phyloP scores from a whole-genome alignment of 2,797 vertebrate species.

The Heterohyrax brucei region DNA sequence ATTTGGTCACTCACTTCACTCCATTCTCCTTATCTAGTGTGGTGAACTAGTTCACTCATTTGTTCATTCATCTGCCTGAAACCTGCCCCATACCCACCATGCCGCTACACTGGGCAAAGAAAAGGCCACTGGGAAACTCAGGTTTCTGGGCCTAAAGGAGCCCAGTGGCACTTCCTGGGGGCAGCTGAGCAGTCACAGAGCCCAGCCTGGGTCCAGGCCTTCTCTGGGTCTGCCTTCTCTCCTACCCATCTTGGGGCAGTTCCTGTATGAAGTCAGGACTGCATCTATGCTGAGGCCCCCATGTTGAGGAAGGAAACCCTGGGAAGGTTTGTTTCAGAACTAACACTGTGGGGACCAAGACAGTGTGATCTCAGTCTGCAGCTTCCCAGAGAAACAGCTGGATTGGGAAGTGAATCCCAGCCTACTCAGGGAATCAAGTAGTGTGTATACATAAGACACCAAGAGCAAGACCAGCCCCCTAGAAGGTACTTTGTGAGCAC shows the following conservation, averaged over 20 bases:
- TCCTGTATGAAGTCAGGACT: not conserved
- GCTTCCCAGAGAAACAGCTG: not conserved
- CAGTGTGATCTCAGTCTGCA: accelerated
- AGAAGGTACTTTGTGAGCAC: accelerated
- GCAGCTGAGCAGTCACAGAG: not conserved
- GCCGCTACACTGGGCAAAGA: too few relatives aligned
- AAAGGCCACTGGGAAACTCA: not conserved
- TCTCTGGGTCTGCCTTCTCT: not conserved
- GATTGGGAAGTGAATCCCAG: not conserved
- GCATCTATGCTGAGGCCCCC: not conserved
- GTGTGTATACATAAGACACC: accelerated
- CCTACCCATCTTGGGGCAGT: not conserved
- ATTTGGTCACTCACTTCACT: accelerated
- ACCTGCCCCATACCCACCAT: accelerated
- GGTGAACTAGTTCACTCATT: not conserved
- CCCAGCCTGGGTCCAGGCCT: not conserved
- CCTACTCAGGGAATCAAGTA: too few relatives aligned
- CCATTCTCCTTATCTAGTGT: not conserved
- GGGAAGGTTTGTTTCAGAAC: not conserved
- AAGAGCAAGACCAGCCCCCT: accelerated
- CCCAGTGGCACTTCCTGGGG: accelerated
- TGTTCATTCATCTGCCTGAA: too few relatives aligned
- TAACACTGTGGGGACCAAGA: not conserved
- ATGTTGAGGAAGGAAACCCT: not conserved
- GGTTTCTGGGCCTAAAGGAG: not conserved